Conservation (phyloP, 1,140 invertebrate genomes). For the Zeugodacus cucurbitae region DNA sequence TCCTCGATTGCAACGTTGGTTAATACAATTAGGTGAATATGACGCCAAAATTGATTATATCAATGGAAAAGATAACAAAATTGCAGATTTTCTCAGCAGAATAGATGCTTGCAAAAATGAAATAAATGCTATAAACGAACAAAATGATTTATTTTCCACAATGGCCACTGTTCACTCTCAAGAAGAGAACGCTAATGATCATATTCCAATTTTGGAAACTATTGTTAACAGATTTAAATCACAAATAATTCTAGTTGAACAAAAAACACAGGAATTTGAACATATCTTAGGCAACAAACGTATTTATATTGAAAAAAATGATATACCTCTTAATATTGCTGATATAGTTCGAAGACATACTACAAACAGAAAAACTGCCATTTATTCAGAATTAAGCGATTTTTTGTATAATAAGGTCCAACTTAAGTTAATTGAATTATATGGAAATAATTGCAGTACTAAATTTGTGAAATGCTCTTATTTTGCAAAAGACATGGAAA, state of each 20-base stretch:
- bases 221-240: not conserved
- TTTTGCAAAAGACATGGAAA: not conserved
- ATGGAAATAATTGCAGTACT: not conserved
- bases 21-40: constrained; percentile 43
- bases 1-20: constrained; percentile 24
- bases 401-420: not conserved
- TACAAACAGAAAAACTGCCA: not conserved
- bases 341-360: too few relatives aligned
- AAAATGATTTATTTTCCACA: not conserved
- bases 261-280: not conserved
- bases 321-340: not conserved
- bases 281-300: not conserved
- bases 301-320: not conserved
- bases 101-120: not conserved
- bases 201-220: not conserved
- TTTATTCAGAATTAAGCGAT: constrained; percentile 18
- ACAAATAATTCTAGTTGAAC: not conserved
- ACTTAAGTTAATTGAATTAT: not conserved
- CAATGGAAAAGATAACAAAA: constrained; percentile 34
- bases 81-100: constrained; percentile 35
- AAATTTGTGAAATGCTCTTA: constrained; percentile 10
- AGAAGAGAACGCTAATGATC: constrained; percentile 7
- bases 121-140: not conserved
- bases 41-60: constrained; percentile 23
- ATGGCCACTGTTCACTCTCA: not conserved